A percentile compares a stretch with the other conserved stretches of the same genome.
phyloP scores from a whole-genome alignment of 2,888 invertebrate genomes.

The Diachrysia chrysitis region DNA sequence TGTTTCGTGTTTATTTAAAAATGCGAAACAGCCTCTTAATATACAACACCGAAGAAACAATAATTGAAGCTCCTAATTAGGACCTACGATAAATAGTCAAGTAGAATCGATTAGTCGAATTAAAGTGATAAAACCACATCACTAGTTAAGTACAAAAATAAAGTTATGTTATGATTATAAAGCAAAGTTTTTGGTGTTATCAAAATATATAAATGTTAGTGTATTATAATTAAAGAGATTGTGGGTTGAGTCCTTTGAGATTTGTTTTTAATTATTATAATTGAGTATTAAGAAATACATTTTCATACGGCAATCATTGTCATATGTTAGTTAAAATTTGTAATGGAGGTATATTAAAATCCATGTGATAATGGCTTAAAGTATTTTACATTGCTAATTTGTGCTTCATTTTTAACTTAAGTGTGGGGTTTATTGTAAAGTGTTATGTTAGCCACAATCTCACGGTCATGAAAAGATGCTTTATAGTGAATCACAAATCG shows the following conservation, averaged over 20 bases:
- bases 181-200: constrained; percentile 18
- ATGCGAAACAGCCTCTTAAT: constrained; percentile 12
- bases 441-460: constrained; percentile 18
- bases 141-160: constrained; percentile 2
- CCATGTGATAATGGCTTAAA: neutral
- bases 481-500: constrained; percentile 5
- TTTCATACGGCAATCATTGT: no score
- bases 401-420: constrained; percentile 17
- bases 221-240: constrained; percentile 16
- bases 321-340: no score
- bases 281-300: neutral
- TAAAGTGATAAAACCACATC: neutral
- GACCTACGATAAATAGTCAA: constrained; percentile 30
- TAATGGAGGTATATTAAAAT: no score
- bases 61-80: constrained; percentile 3
- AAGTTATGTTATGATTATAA: neutral
- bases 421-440: neutral
- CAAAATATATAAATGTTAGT: constrained; percentile 5
- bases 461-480: neutral
- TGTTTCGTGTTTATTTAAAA: constrained; percentile 22
- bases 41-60: neutral
- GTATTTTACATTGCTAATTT: constrained; percentile 13
- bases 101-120: constrained; percentile 14
- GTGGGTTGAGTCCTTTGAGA: constrained; percentile 1
- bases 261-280: neutral